Conservation (phyloP, 2,113 vertebrate species). For the Pelodiscus sinensis region DNA sequence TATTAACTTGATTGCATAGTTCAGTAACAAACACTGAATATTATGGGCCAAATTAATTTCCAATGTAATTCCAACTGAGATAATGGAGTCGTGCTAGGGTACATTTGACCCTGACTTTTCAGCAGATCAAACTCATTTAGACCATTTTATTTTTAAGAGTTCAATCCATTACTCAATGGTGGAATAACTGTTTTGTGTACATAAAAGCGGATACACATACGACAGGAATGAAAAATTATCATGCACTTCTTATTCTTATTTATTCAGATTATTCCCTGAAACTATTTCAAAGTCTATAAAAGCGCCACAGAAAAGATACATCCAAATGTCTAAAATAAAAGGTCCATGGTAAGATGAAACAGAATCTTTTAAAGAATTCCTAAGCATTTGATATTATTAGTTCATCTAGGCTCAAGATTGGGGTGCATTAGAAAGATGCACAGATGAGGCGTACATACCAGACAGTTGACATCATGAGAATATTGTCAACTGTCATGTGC, state of each 20-base stretch:
- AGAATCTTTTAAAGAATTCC: not conserved
- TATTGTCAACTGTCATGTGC: not conserved
- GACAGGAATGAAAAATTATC: not conserved
- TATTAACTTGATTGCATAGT: not conserved
- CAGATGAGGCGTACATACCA: not conserved
- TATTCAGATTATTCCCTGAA: not conserved
- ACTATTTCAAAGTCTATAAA: not conserved
- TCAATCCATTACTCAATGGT: not conserved
- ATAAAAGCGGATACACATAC: not conserved
- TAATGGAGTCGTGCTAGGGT: not conserved
- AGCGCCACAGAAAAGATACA: not conserved
- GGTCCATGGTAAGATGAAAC: not conserved
- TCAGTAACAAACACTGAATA: not conserved
- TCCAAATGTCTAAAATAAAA: not conserved
- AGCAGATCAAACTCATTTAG: not conserved
- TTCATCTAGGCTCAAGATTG: not conserved
- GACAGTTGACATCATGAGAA: no score
- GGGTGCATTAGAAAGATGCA: not conserved
- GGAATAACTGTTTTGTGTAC: not conserved
- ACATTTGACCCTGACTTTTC: not conserved
- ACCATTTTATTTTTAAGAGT: not conserved
- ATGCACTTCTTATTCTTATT: not conserved
- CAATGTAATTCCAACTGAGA: not conserved
- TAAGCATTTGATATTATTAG: not conserved
- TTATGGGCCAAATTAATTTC: not conserved